A percentile compares a stretch with the other conserved stretches of the same genome.
These are phyloP conservation scores for Coturnix japonica DNA, from an alignment of 2,113 vertebrate genomes.

Conservation along the genomic window DNA sequence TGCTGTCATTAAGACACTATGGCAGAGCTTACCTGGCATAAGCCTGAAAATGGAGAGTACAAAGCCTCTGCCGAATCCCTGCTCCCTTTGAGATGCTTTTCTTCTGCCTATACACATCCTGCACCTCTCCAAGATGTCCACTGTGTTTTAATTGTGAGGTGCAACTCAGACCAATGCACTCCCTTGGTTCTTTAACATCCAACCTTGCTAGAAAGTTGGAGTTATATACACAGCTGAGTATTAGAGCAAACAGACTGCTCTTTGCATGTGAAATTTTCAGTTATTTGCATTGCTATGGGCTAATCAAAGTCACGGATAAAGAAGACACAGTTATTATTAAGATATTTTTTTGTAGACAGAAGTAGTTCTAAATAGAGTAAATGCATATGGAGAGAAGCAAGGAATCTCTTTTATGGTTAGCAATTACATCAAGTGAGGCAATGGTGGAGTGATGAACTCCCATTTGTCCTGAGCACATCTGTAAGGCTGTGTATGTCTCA, in stretches of 20 bases:
- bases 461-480: not conserved
- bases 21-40: not conserved
- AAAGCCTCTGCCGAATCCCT: not conserved
- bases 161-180: not conserved
- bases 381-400: not conserved
- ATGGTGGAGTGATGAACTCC: not conserved
- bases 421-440: not conserved
- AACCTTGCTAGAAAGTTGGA: not conserved
- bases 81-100: not conserved
- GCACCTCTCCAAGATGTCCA: fast-evolving
- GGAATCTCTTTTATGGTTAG: not conserved
- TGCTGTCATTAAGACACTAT: not conserved
- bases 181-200: not conserved
- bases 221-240: not conserved
- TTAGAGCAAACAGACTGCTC: not conserved
- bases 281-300: not conserved
- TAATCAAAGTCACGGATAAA: not conserved
- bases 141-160: not conserved
- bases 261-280: not conserved
- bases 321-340: not conserved
- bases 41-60: not conserved
- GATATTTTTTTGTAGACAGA: not conserved
- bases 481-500: not conserved
- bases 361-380: not conserved
- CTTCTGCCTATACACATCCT: fast-evolving